Evolutionary conservation across 2,113 vertebrate species (phyloP), one percentile per base, ranked within the genome.

Genomic region (Tetrax tetrax): DNA sequence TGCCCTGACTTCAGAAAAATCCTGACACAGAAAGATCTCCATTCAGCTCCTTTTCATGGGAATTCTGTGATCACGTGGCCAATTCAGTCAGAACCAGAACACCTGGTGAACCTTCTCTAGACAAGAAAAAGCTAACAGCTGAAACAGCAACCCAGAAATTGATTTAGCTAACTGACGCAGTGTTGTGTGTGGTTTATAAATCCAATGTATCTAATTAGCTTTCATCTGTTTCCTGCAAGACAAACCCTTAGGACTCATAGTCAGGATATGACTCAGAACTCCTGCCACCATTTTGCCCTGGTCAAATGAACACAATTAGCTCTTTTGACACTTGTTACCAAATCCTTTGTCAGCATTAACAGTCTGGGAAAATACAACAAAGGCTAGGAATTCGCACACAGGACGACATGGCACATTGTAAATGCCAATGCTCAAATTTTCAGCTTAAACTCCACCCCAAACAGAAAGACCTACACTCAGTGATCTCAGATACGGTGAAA

Each of bases 351-450:
- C 60, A 53, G 47, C 7, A 4, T 14, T 8, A 83, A 45, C 33
- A 15, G 15, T 19, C 14, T 4, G 37, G 38, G 24, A 33, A 75
- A 83, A 38, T 0, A 35, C 27, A 21, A 29, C 48, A 25, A 51
- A 37, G 10, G 28, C 13, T 0, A 20, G 8, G 35, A 21, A 87
- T 15, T 35, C 4, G 37, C 38, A 45, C 4, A 0, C 1, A 12
- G 33, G 22, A 17, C 10, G 31, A 20, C 22, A 5, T 0, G 19
- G 22, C 75, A 33, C 4, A 0, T 6, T 9, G 7, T 10, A 21
- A 61, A 25, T 1, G 21, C 64, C 17, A 27, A 37, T 27, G 8
- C 59, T 50, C 2, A 0, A 15, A 15, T 10, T 47, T 47, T 9
- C 43, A 38, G 16, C 20, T 41, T 10, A 5, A 27, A 9, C 16